These are phyloP conservation scores for Ecdyonurus torrentis DNA, from an alignment of 2,888 invertebrate species.

Conservation along the genomic window DNA sequence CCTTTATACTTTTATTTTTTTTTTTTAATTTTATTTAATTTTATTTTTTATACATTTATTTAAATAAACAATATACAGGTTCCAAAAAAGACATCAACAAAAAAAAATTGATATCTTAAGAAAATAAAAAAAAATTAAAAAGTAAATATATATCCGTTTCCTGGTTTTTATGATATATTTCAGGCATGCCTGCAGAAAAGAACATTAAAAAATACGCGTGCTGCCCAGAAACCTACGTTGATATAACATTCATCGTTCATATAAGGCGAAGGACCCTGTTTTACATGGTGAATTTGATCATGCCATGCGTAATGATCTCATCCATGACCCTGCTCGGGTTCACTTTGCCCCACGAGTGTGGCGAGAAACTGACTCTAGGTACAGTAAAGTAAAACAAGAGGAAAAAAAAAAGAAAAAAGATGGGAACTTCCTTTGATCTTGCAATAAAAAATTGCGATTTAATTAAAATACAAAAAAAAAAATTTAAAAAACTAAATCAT, in stretches of 20 bases:
- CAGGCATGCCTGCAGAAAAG: conserved; percentile 24
- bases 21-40: conserved; percentile 15
- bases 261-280: conserved; percentile 38
- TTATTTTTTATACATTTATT: conserved; percentile 15
- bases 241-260: conserved; percentile 36
- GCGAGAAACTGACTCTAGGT: conserved; percentile 46
- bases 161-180: conserved; percentile 16
- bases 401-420: too few species aligned
- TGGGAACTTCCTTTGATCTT: conserved; percentile 16
- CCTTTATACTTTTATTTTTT: conserved; percentile 14
- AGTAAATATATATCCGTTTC: conserved; percentile 10
- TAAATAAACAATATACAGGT: conserved; percentile 5
- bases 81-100: neutral
- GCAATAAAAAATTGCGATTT: conserved; percentile 4
- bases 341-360: conserved; percentile 41
- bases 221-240: conserved; percentile 35
- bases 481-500: too few species aligned
- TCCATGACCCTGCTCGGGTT: conserved; percentile 42
- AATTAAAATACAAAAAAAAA: too few species aligned
- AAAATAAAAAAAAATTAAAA: neutral
- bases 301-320: conserved; percentile 42
- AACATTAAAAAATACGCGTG: conserved; percentile 28
- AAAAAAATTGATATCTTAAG: neutral
- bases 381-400: conserved; percentile 21
- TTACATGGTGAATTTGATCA: conserved; percentile 44